Percentiles rank a stretch among this genome's conserved stretches.
phyloP scores from a whole-genome alignment of 53 echinoderm and acorn worm species.

The Luidia sarsii region DNA sequence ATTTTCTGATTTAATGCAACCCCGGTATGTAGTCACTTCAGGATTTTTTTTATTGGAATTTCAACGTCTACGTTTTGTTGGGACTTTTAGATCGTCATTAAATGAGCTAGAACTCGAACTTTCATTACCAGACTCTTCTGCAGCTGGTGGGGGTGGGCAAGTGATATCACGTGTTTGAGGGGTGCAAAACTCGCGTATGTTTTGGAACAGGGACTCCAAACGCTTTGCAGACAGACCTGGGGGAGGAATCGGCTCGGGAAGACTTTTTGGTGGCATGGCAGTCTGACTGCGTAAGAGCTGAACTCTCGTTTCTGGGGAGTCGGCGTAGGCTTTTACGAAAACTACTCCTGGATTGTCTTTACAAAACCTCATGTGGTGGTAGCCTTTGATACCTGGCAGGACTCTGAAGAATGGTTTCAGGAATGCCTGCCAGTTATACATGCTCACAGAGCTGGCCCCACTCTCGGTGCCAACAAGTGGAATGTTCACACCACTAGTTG shows the following conservation, averaged over 20 bases:
- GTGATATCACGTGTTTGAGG: constrained; percentile 8
- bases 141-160: constrained; percentile 28
- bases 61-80: constrained; percentile 30
- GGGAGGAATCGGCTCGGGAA: constrained; percentile 10
- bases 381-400: too few species aligned
- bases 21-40: background rate
- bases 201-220: background rate
- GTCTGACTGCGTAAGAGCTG: too few species aligned
- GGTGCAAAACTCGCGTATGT: background rate
- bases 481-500: too few species aligned
- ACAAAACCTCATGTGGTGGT: too few species aligned
- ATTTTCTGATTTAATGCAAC: too few species aligned
- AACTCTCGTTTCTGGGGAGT: too few species aligned
- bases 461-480: too few species aligned
- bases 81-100: background rate
- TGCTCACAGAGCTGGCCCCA: too few species aligned
- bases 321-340: background rate
- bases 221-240: constrained; percentile 23
- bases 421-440: too few species aligned
- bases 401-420: too few species aligned
- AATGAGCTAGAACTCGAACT: background rate
- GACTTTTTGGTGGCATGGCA: background rate
- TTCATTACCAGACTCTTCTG: background rate
- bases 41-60: constrained; percentile 14
- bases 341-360: background rate